Base-by-base conservation (phyloP, 2,888 invertebrate genomes). In the Prosopocoilus inquinatus region DNA sequence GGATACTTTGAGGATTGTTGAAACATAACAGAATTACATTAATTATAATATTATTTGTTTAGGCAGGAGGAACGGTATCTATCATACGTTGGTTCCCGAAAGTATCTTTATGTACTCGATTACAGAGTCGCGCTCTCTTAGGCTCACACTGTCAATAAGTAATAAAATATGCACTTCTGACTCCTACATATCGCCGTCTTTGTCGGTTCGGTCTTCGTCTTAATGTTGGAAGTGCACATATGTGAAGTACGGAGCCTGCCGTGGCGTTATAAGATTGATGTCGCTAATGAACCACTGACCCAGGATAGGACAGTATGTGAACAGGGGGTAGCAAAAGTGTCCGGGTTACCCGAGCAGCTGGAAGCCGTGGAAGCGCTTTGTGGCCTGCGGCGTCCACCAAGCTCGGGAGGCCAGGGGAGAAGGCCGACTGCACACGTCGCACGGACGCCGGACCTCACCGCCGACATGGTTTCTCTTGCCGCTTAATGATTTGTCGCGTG, bases 91-190 rank as follows among this genome's bases (percentile, higher is more conserved):
- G 36, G 48, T 49, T 35, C 47, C 20, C 46, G 43, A 58, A 59
- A 59, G 61, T 54, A 64, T 63, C 61, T 61, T 64, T 62, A 63
- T 59, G 59, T 64, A 57, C 57, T 62, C 57, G 63, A 63, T 61
- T 64, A 59, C 57, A 58, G 45, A 64, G 61, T 60, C 62, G 61
- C 62, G 60, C 61, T 66, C 63, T 65, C 59, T 60, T 60, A 59
- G 43, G 53, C 64, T 58, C 51, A 64, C 64, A 64, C 66, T 66
- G 67, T 68, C 69, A 70, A 69, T 70, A 69, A 69, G 67, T 68
- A 67, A 70, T 70, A 69, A 70, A 69, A 69, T 70, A 70, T 70
- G 68, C 69, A 68, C 68, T 68, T 64, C 62, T 64, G 57, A 65
- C 65, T 58, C 65, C 65, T 60, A 65, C 65, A 53, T 59, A 53